Evolutionary conservation across 30 jellyfish, hydroid and myxozoan species (phyloP).

Genomic region (Hydractinia symbiolongicarpus): DNA sequence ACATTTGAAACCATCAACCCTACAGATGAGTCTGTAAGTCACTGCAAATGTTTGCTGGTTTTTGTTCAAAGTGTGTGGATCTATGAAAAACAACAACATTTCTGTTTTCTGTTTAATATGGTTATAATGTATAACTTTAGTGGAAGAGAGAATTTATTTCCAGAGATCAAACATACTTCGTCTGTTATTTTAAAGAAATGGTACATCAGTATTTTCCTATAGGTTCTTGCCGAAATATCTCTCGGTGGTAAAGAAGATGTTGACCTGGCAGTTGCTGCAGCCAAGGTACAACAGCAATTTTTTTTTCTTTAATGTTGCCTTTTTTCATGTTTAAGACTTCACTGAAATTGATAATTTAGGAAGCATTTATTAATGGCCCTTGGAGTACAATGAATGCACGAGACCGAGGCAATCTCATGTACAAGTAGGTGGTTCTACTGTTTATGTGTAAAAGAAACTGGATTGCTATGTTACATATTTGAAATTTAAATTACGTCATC

Average conservation of each 20-base stretch:
- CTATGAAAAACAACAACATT: no score
- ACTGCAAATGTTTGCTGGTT: no score
- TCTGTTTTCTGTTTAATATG: no score
- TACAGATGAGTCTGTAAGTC: constrained; percentile 84
- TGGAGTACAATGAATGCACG: constrained; percentile 99
- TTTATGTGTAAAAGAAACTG: no score
- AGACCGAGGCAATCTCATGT: constrained; percentile 93
- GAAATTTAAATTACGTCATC: no score
- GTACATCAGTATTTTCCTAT: not conserved
- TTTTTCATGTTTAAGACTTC: not conserved
- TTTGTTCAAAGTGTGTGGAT: no score
- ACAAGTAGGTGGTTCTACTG: constrained; percentile 51
- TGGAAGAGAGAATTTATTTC: no score
- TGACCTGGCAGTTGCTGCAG: constrained; percentile 96
- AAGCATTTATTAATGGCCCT: constrained; percentile 83
- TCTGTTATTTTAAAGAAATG: no score
- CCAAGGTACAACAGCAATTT: constrained; percentile 51
- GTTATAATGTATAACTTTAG: no score
- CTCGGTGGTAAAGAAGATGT: constrained; percentile 99
- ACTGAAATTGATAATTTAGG: constrained; percentile 36
- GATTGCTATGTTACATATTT: no score
- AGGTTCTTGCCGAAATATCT: constrained; percentile 97
- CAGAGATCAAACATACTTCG: no score
- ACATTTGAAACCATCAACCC: constrained; percentile 96
- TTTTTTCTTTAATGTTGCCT: not conserved